Percentiles rank a stretch among this genome's conserved stretches.
phyloP scores from a whole-genome alignment of 1,140 invertebrate genomes.

The Drosophila bipectinata region DNA sequence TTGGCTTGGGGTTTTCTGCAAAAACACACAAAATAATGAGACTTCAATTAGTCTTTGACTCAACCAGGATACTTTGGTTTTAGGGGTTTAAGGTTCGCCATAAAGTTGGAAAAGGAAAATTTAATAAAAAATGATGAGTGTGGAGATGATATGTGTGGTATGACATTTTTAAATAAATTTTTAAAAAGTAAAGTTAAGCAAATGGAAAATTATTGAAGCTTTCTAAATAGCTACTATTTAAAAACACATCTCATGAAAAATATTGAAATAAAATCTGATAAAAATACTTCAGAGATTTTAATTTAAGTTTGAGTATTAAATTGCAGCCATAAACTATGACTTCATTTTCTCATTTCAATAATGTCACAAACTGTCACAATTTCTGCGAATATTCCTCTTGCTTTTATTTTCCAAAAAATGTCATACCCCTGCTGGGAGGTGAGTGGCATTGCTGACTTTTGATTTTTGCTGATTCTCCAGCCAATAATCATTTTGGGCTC shows the following conservation, averaged over 20 bases:
- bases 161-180: neutral
- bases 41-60: constrained; percentile 19
- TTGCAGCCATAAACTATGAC: no score
- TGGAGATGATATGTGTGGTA: neutral
- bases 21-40: constrained; percentile 12
- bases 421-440: neutral
- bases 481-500: constrained; percentile 25
- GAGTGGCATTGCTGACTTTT: neutral
- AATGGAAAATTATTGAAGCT: no score
- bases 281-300: no score
- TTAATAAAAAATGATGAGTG: neutral
- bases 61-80: constrained; percentile 1
- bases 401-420: constrained; percentile 20
- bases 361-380: neutral
- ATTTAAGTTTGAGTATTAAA: no score
- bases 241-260: no score
- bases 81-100: constrained; percentile 16
- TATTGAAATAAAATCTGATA: no score
- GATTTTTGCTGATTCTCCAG: neutral
- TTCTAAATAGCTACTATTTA: no score
- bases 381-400: neutral
- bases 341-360: neutral
- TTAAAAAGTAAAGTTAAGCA: neutral
- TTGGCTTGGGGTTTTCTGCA: constrained; percentile 84
- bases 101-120: constrained; percentile 4